phyloP scores from a whole-genome alignment of 2,797 vertebrate genomes.

The Syndactyla subalaris region DNA sequence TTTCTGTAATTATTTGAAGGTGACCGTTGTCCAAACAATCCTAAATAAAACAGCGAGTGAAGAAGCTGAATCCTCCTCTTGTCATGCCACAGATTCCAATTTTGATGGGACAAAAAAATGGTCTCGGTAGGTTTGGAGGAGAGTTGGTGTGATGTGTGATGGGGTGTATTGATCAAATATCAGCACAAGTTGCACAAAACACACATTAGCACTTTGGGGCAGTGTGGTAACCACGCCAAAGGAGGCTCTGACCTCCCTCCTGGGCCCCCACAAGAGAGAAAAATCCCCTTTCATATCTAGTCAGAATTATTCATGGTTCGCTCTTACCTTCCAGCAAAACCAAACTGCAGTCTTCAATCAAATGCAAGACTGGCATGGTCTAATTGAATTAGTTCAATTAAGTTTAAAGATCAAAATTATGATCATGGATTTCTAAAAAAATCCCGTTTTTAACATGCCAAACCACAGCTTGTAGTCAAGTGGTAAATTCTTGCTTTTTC shows the following conservation, averaged over 20 bases:
- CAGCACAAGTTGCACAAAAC: background rate
- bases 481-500: background rate
- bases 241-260: background rate
- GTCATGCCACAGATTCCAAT: background rate
- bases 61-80: background rate
- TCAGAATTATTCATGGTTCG: background rate
- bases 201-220: too few species aligned
- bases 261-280: background rate
- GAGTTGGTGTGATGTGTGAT: background rate
- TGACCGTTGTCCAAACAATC: background rate
- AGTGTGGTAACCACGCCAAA: background rate
- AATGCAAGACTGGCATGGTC: background rate
- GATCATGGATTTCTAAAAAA: background rate
- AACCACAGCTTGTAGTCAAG: background rate
- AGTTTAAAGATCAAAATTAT: background rate
- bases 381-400: background rate
- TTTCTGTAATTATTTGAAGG: constrained; percentile 3
- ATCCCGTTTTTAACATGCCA: rapidly evolving
- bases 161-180: background rate
- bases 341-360: background rate
- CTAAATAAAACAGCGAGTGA: background rate
- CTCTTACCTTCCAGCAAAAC: background rate
- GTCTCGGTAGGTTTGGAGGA: background rate
- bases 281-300: background rate
- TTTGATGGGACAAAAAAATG: background rate